Evolutionary conservation across 2,113 vertebrate species (phyloP).

Genomic region (Takifugu bimaculatus): DNA sequence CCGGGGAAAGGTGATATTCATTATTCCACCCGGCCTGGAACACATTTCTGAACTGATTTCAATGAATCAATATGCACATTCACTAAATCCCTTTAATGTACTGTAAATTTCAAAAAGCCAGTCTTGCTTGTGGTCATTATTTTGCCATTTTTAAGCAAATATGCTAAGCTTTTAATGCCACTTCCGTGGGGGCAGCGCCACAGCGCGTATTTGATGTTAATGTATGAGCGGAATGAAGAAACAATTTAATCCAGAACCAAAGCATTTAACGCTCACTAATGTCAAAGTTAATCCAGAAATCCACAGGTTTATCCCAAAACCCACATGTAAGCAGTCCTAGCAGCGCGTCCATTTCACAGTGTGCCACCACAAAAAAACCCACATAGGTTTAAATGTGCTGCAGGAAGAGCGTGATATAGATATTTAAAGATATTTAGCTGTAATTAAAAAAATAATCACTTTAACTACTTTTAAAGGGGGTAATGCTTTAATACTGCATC

Average conservation of each 20-base stretch:
- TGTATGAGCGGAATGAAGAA: constrained; percentile 52
- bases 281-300: constrained; percentile 66
- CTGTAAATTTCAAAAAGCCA: constrained; percentile 29
- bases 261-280: constrained; percentile 60
- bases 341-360: constrained; percentile 5
- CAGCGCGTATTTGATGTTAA: constrained; percentile 48
- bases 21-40: too few species aligned
- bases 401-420: constrained; percentile 22
- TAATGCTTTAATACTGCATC: constrained; percentile 41
- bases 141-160: constrained; percentile 41
- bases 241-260: constrained; percentile 61
- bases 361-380: constrained; percentile 13
- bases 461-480: constrained; percentile 28
- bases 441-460: constrained; percentile 49
- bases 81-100: constrained; percentile 47
- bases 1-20: too few species aligned
- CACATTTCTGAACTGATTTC: constrained; percentile 16
- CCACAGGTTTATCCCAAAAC: constrained; percentile 63
- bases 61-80: constrained; percentile 43
- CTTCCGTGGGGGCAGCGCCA: constrained; percentile 44
- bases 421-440: constrained; percentile 37
- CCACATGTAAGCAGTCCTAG: constrained; percentile 62
- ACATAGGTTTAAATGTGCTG: constrained; percentile 34
- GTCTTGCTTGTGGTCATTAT: constrained; percentile 29
- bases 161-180: constrained; percentile 65